Conservation (phyloP, 2,113 vertebrate genomes). For the Gavia stellata region DNA sequence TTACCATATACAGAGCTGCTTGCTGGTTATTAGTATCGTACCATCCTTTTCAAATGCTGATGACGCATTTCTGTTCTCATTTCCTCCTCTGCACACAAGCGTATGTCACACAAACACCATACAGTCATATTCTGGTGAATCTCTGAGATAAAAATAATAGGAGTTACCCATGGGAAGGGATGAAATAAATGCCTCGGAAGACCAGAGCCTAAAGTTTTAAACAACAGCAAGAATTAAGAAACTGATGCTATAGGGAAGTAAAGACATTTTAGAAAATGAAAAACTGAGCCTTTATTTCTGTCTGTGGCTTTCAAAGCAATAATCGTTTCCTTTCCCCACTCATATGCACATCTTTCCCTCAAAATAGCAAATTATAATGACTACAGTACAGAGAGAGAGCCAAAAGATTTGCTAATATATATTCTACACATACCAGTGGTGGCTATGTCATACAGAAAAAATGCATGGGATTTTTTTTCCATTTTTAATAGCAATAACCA, state of each 20-base stretch:
- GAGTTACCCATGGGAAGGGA: neutral
- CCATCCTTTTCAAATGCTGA: neutral
- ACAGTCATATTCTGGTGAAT: neutral
- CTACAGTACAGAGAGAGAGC: neutral
- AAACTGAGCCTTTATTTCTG: neutral
- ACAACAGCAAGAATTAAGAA: neutral
- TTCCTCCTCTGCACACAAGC: neutral
- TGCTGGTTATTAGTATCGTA: neutral
- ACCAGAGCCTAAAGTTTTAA: neutral
- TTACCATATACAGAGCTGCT: neutral
- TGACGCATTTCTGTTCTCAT: neutral
- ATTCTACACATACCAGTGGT: neutral
- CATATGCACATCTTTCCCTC: neutral
- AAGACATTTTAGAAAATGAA: neutral
- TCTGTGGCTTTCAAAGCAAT: neutral
- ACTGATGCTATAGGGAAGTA: neutral
- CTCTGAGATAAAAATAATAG: neutral
- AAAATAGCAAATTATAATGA: neutral
- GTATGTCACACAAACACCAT: neutral
- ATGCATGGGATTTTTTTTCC: neutral
- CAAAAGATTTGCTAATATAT: slow-evolving; percentile 23
- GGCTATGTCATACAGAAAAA: slow-evolving; percentile 31
- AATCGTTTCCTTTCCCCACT: neutral
- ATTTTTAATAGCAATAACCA: slow-evolving; percentile 3
- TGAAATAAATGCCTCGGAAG: neutral